Evolutionary conservation across 2,797 vertebrate species (phyloP).

Genomic region (Eulemur rubriventer): DNA sequence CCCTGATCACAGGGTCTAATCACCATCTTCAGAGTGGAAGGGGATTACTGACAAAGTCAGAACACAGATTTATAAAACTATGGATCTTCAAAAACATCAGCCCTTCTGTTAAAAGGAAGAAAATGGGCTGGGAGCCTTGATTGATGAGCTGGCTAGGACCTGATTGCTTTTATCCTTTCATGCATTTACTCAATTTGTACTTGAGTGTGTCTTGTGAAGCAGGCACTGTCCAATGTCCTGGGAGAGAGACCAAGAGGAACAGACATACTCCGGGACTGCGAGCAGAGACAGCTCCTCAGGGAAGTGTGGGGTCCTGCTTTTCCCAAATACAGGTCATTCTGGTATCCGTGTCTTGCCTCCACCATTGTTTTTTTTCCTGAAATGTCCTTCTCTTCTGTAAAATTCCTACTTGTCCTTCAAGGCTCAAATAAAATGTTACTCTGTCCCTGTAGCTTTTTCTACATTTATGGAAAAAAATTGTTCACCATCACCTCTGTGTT

Average conservation of each 20-base stretch:
- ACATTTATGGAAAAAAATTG: neutral
- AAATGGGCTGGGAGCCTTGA: neutral
- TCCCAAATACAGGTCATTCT: neutral
- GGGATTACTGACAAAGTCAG: neutral
- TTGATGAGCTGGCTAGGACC: neutral
- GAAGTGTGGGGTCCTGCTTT: neutral
- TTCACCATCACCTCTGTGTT: neutral
- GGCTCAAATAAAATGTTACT: neutral
- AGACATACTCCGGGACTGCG: no score
- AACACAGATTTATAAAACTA: neutral
- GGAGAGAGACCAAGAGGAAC: neutral
- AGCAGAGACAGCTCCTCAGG: neutral
- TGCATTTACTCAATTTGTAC: neutral
- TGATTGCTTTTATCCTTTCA: neutral
- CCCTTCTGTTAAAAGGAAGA: neutral
- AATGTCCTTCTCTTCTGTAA: neutral
- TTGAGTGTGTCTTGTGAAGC: neutral
- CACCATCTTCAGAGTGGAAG: neutral
- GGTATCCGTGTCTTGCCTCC: neutral
- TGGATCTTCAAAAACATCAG: neutral
- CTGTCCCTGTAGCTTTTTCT: neutral
- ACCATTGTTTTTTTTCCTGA: neutral
- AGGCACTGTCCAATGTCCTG: neutral
- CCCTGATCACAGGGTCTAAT: neutral
- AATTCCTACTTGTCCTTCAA: neutral